Conservation (phyloP, 2,113 vertebrate species). For the Oreochromis niloticus region DNA sequence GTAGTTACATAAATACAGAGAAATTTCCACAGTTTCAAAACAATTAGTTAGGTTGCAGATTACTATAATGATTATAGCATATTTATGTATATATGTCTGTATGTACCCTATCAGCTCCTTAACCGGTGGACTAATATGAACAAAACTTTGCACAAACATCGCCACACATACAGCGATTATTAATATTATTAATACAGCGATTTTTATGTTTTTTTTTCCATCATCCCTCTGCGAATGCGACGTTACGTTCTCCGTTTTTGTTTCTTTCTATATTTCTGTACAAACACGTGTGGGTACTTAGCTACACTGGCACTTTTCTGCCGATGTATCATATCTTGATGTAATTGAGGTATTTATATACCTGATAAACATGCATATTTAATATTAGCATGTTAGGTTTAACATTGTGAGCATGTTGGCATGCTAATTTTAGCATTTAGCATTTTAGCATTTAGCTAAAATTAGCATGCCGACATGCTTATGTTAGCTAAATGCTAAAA, state of each 20-base stretch:
- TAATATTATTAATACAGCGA: neutral
- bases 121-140: neutral
- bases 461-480: neutral
- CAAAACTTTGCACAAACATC: neutral
- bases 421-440: neutral
- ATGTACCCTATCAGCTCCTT: neutral
- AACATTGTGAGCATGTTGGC: neutral
- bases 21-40: neutral
- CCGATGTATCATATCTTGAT: neutral
- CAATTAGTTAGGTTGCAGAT: neutral
- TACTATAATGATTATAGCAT: neutral
- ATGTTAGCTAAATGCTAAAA: neutral
- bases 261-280: neutral
- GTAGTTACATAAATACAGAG: neutral
- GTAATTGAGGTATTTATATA: neutral
- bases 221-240: neutral
- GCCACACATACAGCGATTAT: neutral
- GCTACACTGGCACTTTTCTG: neutral
- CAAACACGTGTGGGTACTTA: neutral
- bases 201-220: neutral
- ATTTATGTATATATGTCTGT: neutral
- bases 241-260: neutral
- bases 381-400: neutral
- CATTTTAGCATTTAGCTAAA: neutral
- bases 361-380: neutral